These are phyloP conservation scores for Eulemur albifrons DNA, from an alignment of 2,797 vertebrate genomes.

Conservation along the genomic window DNA sequence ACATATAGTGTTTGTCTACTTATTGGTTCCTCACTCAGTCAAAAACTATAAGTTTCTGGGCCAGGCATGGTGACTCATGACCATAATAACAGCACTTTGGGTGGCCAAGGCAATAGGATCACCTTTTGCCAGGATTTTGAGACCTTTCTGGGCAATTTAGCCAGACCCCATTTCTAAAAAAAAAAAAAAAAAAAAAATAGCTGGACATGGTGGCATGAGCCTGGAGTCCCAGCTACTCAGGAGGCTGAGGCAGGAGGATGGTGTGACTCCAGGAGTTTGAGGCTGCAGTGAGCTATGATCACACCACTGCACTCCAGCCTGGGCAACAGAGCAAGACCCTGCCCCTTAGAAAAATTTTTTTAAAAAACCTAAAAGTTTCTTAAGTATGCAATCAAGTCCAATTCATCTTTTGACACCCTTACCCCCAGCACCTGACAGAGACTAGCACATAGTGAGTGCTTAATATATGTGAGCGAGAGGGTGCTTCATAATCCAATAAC, in stretches of 20 bases:
- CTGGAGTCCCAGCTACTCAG: background rate
- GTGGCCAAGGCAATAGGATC: background rate
- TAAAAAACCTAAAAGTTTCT: background rate
- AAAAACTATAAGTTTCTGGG: background rate
- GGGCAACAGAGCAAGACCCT: background rate
- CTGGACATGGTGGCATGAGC: background rate
- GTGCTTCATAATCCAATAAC: background rate
- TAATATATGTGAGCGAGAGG: background rate
- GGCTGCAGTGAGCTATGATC: background rate
- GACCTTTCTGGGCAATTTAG: background rate
- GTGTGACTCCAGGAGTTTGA: background rate
- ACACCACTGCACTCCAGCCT: background rate
- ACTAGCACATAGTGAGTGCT: background rate
- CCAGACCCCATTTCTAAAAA: background rate
- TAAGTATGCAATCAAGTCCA: background rate
- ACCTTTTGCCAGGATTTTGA: background rate
- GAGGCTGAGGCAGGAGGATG: background rate
- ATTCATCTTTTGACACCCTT: background rate
- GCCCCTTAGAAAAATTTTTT: background rate
- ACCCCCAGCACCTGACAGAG: background rate
- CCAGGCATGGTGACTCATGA: background rate
- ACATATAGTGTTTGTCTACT: background rate
- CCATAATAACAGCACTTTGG: background rate
- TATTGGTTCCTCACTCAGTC: background rate
- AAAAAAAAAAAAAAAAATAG: too few species aligned